Conservation (phyloP, 2,888 invertebrate genomes). For the Cheilosia urbana region DNA sequence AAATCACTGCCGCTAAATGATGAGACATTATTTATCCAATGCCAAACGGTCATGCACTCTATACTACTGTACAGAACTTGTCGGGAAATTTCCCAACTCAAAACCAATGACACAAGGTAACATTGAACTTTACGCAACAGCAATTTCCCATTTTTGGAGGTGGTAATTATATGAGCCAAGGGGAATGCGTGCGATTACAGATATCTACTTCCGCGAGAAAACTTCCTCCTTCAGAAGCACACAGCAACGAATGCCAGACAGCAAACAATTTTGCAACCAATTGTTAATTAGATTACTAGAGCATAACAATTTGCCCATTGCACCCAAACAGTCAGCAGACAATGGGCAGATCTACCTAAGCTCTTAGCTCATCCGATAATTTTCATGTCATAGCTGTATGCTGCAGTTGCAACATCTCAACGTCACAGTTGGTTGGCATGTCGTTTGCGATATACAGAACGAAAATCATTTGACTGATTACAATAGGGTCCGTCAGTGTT, state of each 20-base stretch:
- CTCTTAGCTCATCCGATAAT: conserved; percentile 14
- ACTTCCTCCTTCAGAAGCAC: conserved; percentile 8
- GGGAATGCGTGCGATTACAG: conserved; percentile 15
- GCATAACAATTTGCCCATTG: conserved; percentile 51
- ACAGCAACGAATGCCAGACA: not conserved
- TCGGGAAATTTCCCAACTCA: conserved; percentile 9
- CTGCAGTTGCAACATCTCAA: conserved; percentile 36
- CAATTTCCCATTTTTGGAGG: conserved; percentile 47
- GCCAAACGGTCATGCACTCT: too few relatives aligned
- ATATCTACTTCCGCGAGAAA: conserved; percentile 58
- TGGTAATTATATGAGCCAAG: conserved; percentile 45
- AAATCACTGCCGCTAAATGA: not conserved
- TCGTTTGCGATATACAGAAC: conserved; percentile 14
- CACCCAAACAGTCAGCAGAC: conserved; percentile 31
- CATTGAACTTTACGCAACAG: conserved; percentile 73
- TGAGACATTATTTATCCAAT: not conserved
- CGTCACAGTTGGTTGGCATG: conserved; percentile 61
- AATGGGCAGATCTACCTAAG: conserved; percentile 27
- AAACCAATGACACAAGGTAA: conserved; percentile 47
- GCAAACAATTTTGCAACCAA: conserved; percentile 36
- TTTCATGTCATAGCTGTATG: not conserved
- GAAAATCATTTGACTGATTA: conserved; percentile 16
- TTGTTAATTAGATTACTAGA: conserved; percentile 55
- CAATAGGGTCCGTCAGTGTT: conserved; percentile 15
- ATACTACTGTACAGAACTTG: not conserved